Percentiles rank a stretch among this genome's conserved stretches.
These are phyloP conservation scores for Dromiciops gliroides DNA, from an alignment of 2,113 vertebrate genomes.

Conservation along the genomic window DNA sequence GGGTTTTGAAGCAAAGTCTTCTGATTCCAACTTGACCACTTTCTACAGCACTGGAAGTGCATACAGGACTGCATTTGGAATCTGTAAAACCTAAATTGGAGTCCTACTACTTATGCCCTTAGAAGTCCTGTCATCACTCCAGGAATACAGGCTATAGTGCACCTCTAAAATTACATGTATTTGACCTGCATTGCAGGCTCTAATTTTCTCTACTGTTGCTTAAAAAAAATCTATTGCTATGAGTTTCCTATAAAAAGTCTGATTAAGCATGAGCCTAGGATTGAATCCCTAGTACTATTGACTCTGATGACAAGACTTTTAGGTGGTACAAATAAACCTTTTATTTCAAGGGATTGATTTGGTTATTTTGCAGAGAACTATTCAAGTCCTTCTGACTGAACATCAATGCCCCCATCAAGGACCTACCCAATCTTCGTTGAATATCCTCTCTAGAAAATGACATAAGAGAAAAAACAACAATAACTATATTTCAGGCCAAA, in stretches of 20 bases:
- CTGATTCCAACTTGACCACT: neutral
- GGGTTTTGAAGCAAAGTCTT: neutral
- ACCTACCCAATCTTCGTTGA: neutral
- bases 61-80: neutral
- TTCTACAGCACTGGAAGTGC: neutral
- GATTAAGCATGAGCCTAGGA: neutral
- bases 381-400: neutral
- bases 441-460: neutral
- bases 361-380: neutral
- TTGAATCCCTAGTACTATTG: neutral
- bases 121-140: neutral
- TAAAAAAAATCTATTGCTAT: neutral
- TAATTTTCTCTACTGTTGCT: too few relatives aligned
- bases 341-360: neutral
- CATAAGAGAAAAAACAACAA: too few relatives aligned
- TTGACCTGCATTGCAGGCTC: too few relatives aligned
- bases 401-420: neutral
- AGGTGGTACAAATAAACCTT: neutral
- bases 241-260: neutral
- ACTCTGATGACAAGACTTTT: neutral
- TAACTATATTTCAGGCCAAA: too few relatives aligned
- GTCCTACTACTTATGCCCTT: neutral
- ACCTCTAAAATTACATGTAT: too few relatives aligned
- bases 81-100: neutral
- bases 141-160: too few relatives aligned